Base-by-base conservation (phyloP, 2,113 vertebrate genomes). In the Uropsilus gracilis region DNA sequence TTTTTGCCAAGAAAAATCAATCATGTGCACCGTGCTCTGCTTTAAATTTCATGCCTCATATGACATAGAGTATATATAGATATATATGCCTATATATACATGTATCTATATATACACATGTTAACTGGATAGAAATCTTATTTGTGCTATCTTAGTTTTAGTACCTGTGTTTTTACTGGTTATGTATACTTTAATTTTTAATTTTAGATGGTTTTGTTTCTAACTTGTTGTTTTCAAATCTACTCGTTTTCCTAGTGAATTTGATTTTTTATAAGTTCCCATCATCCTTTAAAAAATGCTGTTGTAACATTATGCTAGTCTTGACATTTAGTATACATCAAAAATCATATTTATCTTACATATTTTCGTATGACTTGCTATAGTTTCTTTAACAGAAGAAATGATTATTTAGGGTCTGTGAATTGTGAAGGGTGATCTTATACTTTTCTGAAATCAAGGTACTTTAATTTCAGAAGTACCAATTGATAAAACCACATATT, bases 391-490 rank as follows among this genome's bases (percentile, higher is more conserved):
- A 93, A 97, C 94, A 96, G 90, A 96, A 88, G 96, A 89, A 75
- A 96, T 97, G 93, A 97, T 66, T 97, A 97, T 94, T 97, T 97
- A 97, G 95, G 96, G 97, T 98, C 97, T 97, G 89, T 96, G 69
- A 90, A 91, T 97, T 95, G 96, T 97, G 97, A 98, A 95, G 75
- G 90, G 61, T 95, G 78, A 97, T 84, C 84, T 97, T 93, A 95
- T 95, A 95, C 89, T 48, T 97, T 98, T 93, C 95, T 96, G 96
- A 97, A 98, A 98, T 97, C 94, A 97, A 97, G 92, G 97, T 96
- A 95, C 87, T 98, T 98, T 98, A 97, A 96, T 97, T 98, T 97
- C 93, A 98, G 94, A 96, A 97, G 97, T 92, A 97, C 94, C 98
- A 96, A 95, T 93, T 97, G 97, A 96, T 97, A 90, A 97, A 98